Conservation (phyloP, 64 coral and sea anemone genomes). For the Pachyseris speciosa region DNA sequence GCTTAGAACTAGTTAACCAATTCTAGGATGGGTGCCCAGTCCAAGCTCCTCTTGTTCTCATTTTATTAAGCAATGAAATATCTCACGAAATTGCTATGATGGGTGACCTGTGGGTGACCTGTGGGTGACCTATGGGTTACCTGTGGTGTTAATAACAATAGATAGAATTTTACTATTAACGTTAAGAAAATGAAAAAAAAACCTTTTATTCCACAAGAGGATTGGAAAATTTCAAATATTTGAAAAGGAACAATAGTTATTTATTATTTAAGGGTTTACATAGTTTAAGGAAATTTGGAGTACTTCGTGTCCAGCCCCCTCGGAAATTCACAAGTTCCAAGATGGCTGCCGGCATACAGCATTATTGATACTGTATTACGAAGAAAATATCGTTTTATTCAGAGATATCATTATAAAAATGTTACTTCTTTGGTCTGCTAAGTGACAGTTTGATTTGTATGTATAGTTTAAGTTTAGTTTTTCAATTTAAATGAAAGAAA, state of each 20-base stretch:
- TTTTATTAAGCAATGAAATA: constrained; percentile 26
- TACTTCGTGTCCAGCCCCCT: constrained; percentile 8
- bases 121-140: constrained; percentile 22
- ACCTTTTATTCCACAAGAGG: constrained; percentile 21
- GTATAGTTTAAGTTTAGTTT: background rate
- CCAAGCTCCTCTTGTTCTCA: constrained; percentile 18
- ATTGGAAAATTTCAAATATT: constrained; percentile 24
- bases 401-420: background rate
- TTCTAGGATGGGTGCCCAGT: constrained; percentile 41
- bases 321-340: background rate
- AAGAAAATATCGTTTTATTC: constrained; percentile 26
- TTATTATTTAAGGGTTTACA: background rate
- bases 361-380: constrained; percentile 9
- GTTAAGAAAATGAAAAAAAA: background rate
- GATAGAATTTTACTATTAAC: constrained; percentile 14
- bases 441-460: constrained; percentile 17
- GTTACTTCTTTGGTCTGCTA: constrained; percentile 13
- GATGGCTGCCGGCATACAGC: constrained; percentile 7
- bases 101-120: constrained; percentile 24
- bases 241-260: constrained; percentile 40
- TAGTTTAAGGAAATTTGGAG: constrained; percentile 16
- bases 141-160: constrained; percentile 30
- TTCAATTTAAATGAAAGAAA: constrained; percentile 13
- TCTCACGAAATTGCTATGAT: background rate
- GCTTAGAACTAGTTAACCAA: constrained; percentile 33